A percentile compares a stretch with the other conserved stretches of the same genome.
Conservation (phyloP, 1,140 invertebrate genomes). For the Archivesica marissinica region DNA sequence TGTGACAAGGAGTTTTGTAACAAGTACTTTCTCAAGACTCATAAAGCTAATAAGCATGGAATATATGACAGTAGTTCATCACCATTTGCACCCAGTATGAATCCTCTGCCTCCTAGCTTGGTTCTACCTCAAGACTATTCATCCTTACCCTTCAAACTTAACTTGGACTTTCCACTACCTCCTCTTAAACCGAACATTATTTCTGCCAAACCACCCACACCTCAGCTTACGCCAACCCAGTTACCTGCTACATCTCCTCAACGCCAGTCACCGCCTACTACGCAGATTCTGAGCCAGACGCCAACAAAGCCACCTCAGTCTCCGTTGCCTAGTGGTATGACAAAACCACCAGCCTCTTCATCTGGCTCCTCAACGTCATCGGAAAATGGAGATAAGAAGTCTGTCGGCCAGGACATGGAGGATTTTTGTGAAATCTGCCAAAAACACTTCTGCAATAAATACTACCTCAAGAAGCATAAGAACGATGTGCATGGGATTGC, state of each 20-base stretch:
- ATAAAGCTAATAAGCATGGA: slow-evolving; percentile 99
- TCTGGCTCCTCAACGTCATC: slow-evolving; percentile 41
- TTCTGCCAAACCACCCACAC: slow-evolving; percentile 63
- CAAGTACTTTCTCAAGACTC: slow-evolving; percentile 91
- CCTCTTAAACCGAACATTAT: slow-evolving; percentile 60
- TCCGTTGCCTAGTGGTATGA: slow-evolving; percentile 46
- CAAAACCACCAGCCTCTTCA: slow-evolving; percentile 53
- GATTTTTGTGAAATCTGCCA: slow-evolving; percentile 84
- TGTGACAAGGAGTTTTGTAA: slow-evolving; percentile 87
- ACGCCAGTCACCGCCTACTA: slow-evolving; percentile 58
- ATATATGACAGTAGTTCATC: slow-evolving; percentile 86
- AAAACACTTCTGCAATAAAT: slow-evolving; percentile 85
- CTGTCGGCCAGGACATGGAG: slow-evolving; percentile 77
- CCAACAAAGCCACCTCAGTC: slow-evolving; percentile 59
- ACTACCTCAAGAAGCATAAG: slow-evolving; percentile 87
- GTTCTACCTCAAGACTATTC: slow-evolving; percentile 71
- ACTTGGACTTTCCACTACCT: slow-evolving; percentile 63
- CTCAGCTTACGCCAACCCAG: slow-evolving; percentile 53
- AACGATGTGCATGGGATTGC: slow-evolving; percentile 87
- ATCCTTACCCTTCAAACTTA: slow-evolving; percentile 60
- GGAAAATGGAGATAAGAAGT: slow-evolving; percentile 49
- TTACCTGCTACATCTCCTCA: slow-evolving; percentile 35
- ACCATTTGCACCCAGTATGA: slow-evolving; percentile 71
- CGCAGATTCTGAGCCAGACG: slow-evolving; percentile 57
- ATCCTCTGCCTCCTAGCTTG: slow-evolving; percentile 51